phyloP scores from a whole-genome alignment of 1,140 invertebrate genomes.

The Penaeus chinensis region DNA sequence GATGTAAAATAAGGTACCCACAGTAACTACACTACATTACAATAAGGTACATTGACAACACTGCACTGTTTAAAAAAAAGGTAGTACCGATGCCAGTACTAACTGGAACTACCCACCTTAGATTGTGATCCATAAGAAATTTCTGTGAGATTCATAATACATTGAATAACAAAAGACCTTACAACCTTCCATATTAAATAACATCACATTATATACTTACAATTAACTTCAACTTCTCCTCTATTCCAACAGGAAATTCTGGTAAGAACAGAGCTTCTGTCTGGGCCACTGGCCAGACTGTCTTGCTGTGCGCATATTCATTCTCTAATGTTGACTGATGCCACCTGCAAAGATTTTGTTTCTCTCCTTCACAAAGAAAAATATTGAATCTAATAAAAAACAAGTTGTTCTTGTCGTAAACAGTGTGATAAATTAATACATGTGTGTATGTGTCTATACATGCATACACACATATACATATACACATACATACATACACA shows the following conservation, averaged over 20 bases:
- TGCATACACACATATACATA: no score
- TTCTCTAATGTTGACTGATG: slow-evolving; percentile 55
- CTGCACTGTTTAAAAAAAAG: background rate
- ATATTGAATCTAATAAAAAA: background rate
- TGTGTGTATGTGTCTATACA: no score
- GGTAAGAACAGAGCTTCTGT: slow-evolving; percentile 63
- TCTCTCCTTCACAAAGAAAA: background rate
- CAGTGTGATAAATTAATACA: no score
- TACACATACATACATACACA: no score
- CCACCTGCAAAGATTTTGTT: slow-evolving; percentile 33
- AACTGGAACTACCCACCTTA: background rate
- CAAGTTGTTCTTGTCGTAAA: no score
- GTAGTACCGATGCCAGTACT: background rate
- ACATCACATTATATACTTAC: slow-evolving; percentile 31
- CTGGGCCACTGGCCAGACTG: slow-evolving; percentile 64
- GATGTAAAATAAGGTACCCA: no score
- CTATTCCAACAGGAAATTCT: slow-evolving; percentile 63
- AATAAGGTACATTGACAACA: no score
- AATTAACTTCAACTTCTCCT: slow-evolving; percentile 62
- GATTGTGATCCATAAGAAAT: background rate
- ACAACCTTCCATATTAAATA: background rate
- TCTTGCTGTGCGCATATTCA: slow-evolving; percentile 60
- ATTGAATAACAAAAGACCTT: background rate
- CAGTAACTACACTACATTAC: no score
- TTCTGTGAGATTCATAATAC: background rate